Percentiles rank a stretch among this genome's conserved stretches.
Conservation (phyloP, 2,797 vertebrate species). For the Acipenser oxyrinchus region DNA sequence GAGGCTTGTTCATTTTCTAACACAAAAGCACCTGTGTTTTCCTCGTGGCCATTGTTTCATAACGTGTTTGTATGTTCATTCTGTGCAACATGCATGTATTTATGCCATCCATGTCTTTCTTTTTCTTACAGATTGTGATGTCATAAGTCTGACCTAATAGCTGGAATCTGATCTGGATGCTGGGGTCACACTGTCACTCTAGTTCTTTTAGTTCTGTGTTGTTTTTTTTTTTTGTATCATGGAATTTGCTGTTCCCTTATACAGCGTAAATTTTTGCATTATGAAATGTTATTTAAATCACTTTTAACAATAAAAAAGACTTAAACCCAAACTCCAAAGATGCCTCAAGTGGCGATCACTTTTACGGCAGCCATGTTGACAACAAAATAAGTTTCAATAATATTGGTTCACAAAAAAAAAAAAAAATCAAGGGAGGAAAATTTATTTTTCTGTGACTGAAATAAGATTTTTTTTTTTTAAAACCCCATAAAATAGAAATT, state of each 20-base stretch:
- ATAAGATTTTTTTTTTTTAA: slow-evolving; percentile 1
- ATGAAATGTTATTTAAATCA: slow-evolving; percentile 39
- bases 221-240: slow-evolving; percentile 54
- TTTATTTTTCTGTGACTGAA: slow-evolving; percentile 22
- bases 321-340: slow-evolving; percentile 27
- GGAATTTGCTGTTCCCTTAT: slow-evolving; percentile 42
- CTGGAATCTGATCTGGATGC: slow-evolving; percentile 82
- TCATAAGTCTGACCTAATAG: slow-evolving; percentile 84
- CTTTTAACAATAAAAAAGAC: slow-evolving; percentile 37
- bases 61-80: slow-evolving; percentile 19
- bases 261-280: slow-evolving; percentile 45
- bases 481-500: slow-evolving; percentile 21
- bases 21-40: too few species aligned
- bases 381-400: slow-evolving; percentile 29
- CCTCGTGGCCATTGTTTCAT: neutral
- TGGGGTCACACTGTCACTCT: slow-evolving; percentile 63
- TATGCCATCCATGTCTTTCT: slow-evolving; percentile 77
- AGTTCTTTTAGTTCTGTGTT: slow-evolving; percentile 14
- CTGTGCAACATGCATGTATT: slow-evolving; percentile 67
- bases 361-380: slow-evolving; percentile 51
- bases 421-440: slow-evolving; percentile 33
- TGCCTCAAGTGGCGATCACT: slow-evolving; percentile 38
- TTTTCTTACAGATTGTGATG: slow-evolving; percentile 93
- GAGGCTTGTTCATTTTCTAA: slow-evolving; percentile 37
- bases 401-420: slow-evolving; percentile 11